Base-by-base conservation (phyloP, 2,113 vertebrate species). In the Brachyhypopomus gauderio region DNA sequence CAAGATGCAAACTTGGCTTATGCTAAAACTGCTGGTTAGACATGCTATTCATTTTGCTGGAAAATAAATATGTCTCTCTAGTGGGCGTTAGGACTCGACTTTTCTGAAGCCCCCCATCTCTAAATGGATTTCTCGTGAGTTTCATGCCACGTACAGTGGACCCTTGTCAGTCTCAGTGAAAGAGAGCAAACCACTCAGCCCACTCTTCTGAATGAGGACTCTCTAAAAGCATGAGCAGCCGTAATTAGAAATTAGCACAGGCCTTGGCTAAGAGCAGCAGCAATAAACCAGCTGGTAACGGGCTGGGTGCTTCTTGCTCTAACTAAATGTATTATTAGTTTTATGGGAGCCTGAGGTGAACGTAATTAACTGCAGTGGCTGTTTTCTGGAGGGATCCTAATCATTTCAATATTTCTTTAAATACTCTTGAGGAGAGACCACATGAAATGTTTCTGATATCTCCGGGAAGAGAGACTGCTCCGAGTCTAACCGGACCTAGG, bases 1-100 rank as follows among this genome's bases (percentile, higher is more conserved):
- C 59, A 85, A 2, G 41, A 1, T 2, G 34, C n/a, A 38, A 58
- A 62, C 74, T 23, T 27, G 20, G 75, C 69, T 66, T 14, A 79
- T 6, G 38, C 19, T 20, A 59, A 59, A 66, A 66, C n/a, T 19
- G 34, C 66, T 41, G 36, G 19, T 12, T 70, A 20, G 64, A 23
- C 3, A 11, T 8, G 36, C 20, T 19, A 8, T 30, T 36, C 19
- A 36, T 20, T 34, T 14, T 16, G 5, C 20, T 67, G 16, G 30
- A 67, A 20, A 67, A 19, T 30, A 30, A 67, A 70, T 52, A 14
- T 22, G 20, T 48, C 66, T 38, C 20, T 22, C n/a, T 25, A 0
- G 45, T 9, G 41, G 27, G 5, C 30, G 55, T 11, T 4, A n/a
- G 38, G 66, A 3, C 7, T 11, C 36, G 34, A n/a, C 36, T 70